Percentiles rank a stretch among this genome's conserved stretches.
Evolutionary conservation across 1,140 invertebrate genomes (phyloP).

Genomic region (Atopsyche davidsoni): DNA sequence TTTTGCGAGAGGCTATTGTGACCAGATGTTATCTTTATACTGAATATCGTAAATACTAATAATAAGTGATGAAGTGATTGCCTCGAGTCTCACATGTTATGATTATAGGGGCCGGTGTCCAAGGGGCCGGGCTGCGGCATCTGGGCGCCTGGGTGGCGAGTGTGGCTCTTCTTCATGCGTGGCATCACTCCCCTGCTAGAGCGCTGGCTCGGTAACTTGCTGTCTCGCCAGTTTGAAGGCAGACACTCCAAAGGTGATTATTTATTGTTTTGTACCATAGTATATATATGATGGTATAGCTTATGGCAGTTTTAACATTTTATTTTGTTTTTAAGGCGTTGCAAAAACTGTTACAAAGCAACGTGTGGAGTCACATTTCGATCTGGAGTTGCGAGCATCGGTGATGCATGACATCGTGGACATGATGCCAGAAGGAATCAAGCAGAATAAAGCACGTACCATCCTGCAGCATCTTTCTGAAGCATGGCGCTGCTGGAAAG

Average conservation of each 20-base stretch:
- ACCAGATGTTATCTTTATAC: too few species aligned
- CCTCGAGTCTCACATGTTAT: slow-evolving; percentile 11
- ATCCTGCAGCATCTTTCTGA: slow-evolving; percentile 98
- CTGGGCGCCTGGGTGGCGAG: slow-evolving; percentile 99
- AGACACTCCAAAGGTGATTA: slow-evolving; percentile 85
- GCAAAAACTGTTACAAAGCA: slow-evolving; percentile 99
- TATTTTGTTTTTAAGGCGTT: slow-evolving; percentile 51
- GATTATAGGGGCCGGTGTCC: slow-evolving; percentile 82
- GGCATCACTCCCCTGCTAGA: slow-evolving; percentile 97
- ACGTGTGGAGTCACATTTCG: slow-evolving; percentile 98
- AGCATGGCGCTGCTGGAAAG: slow-evolving; percentile 99
- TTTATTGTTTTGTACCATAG: not conserved
- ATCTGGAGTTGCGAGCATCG: slow-evolving; percentile 94
- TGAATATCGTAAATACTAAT: too few species aligned
- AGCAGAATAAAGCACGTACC: slow-evolving; percentile 98
- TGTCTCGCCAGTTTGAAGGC: slow-evolving; percentile 98
- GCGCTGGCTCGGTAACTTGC: slow-evolving; percentile 95
- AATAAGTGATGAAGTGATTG: too few species aligned
- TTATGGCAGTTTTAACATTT: slow-evolving; percentile 32
- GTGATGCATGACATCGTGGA: slow-evolving; percentile 99
- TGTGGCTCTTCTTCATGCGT: slow-evolving; percentile 99
- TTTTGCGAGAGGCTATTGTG: too few species aligned
- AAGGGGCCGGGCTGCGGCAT: slow-evolving; percentile 99
- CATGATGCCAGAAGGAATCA: slow-evolving; percentile 99
- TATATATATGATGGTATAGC: not conserved